Evolutionary conservation across 2,113 vertebrate species (phyloP).

Genomic region (Artemisiospiza belli): DNA sequence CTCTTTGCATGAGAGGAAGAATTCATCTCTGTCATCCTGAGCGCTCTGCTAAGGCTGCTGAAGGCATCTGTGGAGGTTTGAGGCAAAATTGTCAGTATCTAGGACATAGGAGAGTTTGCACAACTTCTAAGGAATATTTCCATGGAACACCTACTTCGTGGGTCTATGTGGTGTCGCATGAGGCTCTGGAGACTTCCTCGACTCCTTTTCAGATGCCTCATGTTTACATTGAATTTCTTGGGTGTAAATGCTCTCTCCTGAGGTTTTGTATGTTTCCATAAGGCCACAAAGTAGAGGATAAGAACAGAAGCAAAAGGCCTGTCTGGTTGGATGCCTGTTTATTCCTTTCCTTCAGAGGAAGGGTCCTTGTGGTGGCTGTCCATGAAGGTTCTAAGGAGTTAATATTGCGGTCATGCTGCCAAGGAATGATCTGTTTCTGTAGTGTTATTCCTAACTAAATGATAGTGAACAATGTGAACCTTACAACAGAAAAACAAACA

Average conservation of each 20-base stretch:
- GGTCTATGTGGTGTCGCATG: rapidly evolving
- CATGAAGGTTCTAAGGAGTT: background rate
- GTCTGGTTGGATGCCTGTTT: background rate
- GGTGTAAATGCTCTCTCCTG: background rate
- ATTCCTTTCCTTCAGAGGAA: background rate
- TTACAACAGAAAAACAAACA: background rate
- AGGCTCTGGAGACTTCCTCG: background rate
- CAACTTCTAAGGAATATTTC: background rate
- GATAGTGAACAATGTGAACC: background rate
- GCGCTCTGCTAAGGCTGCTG: background rate
- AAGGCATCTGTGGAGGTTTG: background rate
- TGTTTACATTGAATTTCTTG: background rate
- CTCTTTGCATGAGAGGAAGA: background rate
- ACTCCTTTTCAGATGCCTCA: background rate
- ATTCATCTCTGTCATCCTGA: constrained; percentile 23
- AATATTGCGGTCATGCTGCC: background rate
- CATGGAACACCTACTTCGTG: background rate
- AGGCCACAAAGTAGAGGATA: background rate
- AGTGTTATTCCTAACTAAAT: background rate
- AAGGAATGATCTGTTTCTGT: background rate
- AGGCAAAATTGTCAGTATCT: background rate
- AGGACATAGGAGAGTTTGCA: background rate
- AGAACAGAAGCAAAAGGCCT: background rate
- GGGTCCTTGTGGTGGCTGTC: background rate
- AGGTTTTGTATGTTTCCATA: background rate